These are phyloP conservation scores for Nannoperca australis DNA, from an alignment of 2,797 vertebrate genomes.

Conservation along the genomic window DNA sequence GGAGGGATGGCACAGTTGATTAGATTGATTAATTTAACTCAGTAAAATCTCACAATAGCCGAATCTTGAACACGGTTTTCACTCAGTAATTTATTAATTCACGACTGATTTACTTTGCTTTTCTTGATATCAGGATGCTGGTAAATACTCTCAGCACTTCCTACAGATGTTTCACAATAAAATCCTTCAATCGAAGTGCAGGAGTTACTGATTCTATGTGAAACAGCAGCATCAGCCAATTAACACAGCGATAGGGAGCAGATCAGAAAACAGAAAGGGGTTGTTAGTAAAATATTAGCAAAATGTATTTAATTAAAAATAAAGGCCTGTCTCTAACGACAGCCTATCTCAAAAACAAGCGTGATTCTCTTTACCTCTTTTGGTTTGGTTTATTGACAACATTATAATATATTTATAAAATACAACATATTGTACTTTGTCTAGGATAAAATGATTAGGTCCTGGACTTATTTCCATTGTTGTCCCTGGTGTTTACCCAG, in stretches of 20 bases:
- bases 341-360: background rate
- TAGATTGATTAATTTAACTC: conserved; percentile 14
- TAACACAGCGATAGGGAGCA: background rate
- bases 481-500: background rate
- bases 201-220: background rate
- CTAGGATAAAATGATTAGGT: background rate
- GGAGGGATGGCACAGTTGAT: background rate
- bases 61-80: conserved; percentile 4
- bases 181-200: background rate
- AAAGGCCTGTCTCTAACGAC: background rate
- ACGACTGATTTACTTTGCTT: background rate
- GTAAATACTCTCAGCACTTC: background rate
- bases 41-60: background rate
- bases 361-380: background rate
- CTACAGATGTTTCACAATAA: conserved; percentile 20
- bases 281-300: background rate
- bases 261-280: background rate
- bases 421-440: background rate
- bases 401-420: conserved; percentile 19
- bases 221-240: background rate
- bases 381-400: background rate
- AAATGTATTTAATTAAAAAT: background rate
- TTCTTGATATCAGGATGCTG: background rate
- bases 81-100: conserved; percentile 14
- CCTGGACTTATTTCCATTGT: background rate